phyloP scores from a whole-genome alignment of 2,797 vertebrate genomes.

The Karalla daura region DNA sequence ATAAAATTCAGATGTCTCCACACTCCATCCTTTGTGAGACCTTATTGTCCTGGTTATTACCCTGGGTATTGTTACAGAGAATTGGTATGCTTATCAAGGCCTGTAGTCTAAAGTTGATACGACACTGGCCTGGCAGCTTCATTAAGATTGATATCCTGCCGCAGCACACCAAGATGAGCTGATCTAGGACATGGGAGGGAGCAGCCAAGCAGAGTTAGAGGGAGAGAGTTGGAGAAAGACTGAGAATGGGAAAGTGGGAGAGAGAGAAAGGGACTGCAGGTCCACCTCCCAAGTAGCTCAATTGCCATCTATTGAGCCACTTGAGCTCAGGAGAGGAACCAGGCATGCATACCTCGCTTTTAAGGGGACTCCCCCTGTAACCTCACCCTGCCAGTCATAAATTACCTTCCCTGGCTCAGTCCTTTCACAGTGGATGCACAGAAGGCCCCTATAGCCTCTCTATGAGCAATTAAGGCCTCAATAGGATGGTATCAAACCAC shows the following conservation, averaged over 20 bases:
- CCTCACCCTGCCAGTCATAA: conserved; percentile 81
- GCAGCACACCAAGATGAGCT: conserved; percentile 66
- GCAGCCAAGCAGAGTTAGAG: conserved; percentile 50
- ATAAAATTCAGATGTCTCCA: conserved; percentile 77
- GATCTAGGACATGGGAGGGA: conserved; percentile 62
- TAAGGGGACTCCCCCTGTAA: conserved; percentile 72
- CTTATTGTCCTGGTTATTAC: conserved; percentile 81
- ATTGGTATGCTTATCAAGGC: conserved; percentile 78
- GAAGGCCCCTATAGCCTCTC: conserved; percentile 80
- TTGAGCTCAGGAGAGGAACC: conserved; percentile 73
- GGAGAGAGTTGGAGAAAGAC: conserved; percentile 40
- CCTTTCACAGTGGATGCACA: conserved; percentile 80
- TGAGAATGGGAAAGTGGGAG: conserved; percentile 40
- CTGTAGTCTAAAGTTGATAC: conserved; percentile 78
- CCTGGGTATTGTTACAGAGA: conserved; percentile 75
- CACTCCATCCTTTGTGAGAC: conserved; percentile 77
- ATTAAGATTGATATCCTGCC: conserved; percentile 79
- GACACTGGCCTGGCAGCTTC: conserved; percentile 75
- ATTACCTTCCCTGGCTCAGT: conserved; percentile 73
- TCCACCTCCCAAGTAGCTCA: conserved; percentile 76
- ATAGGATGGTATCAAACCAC: conserved; percentile 81
- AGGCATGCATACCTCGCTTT: conserved; percentile 73
- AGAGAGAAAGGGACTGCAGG: conserved; percentile 44
- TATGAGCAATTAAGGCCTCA: conserved; percentile 83
- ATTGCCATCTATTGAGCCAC: conserved; percentile 73